Conservation (phyloP, 1,140 invertebrate genomes). For the Heterodera carotae region DNA sequence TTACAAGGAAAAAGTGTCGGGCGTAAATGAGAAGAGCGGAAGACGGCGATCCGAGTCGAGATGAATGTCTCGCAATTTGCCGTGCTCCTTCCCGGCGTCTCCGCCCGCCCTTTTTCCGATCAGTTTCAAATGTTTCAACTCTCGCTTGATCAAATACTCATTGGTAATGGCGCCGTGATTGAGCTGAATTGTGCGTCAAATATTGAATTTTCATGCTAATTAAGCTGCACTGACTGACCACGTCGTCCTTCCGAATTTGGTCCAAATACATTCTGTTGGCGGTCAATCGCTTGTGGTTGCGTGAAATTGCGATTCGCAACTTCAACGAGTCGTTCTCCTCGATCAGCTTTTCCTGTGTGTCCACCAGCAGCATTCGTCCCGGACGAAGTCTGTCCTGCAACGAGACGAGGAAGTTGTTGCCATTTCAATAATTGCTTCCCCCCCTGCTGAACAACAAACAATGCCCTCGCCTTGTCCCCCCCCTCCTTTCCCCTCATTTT, state of each 20-base stretch:
- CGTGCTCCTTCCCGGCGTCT: constrained; percentile 50
- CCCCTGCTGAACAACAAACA: constrained; percentile 11
- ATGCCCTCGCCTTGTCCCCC: not conserved
- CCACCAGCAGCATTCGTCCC: constrained; percentile 94
- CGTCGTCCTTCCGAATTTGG: constrained; percentile 73
- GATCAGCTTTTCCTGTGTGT: constrained; percentile 84
- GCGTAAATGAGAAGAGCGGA: constrained; percentile 87
- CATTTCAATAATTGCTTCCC: not conserved
- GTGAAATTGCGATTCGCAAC: constrained; percentile 78
- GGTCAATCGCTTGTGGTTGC: constrained; percentile 87
- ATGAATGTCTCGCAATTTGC: constrained; percentile 63
- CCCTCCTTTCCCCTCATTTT: constrained; percentile 16
- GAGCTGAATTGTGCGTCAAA: constrained; percentile 51
- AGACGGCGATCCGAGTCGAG: constrained; percentile 81
- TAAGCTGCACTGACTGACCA: constrained; percentile 44
- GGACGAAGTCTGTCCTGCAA: constrained; percentile 90
- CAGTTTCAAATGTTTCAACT: constrained; percentile 49
- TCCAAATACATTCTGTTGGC: constrained; percentile 71
- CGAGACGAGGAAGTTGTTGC: constrained; percentile 8
- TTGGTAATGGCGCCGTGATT: constrained; percentile 62
- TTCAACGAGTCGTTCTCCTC: constrained; percentile 94
- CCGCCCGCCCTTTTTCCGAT: constrained; percentile 56
- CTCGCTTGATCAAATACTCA: constrained; percentile 58
- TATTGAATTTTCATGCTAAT: constrained; percentile 8
- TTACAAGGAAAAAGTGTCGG: constrained; percentile 86